These are phyloP conservation scores for Gymnocephalus cernua DNA, from an alignment of 2,113 vertebrate genomes.

Conservation along the genomic window DNA sequence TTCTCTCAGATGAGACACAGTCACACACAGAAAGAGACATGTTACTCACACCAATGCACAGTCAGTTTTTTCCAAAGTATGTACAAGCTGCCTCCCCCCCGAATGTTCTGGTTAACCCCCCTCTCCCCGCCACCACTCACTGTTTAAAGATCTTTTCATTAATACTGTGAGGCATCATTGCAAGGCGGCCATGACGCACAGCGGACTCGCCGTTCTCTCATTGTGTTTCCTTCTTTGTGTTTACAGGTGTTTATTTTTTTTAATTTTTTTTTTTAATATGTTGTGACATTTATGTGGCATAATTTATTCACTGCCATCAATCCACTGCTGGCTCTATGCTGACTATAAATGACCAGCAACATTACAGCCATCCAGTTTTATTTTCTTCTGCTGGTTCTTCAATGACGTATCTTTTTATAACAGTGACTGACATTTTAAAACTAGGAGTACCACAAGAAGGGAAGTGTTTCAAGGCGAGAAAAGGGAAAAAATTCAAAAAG, in stretches of 20 bases:
- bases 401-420: slow-evolving; percentile 28
- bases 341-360: slow-evolving; percentile 29
- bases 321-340: neutral
- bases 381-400: slow-evolving; percentile 35
- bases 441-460: neutral
- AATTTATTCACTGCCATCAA: slow-evolving; percentile 33
- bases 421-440: neutral
- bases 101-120: neutral
- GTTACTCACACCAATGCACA: slow-evolving; percentile 28
- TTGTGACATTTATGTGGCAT: slow-evolving; percentile 39
- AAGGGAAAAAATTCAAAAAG: neutral
- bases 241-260: slow-evolving; percentile 32
- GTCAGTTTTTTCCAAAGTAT: slow-evolving; percentile 38
- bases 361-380: slow-evolving; percentile 5
- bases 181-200: neutral
- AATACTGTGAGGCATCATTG: slow-evolving; percentile 11
- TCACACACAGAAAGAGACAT: slow-evolving; percentile 8
- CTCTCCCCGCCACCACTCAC: neutral
- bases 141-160: slow-evolving; percentile 31
- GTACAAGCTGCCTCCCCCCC: neutral
- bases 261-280: slow-evolving; percentile 13
- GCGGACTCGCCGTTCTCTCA: neutral
- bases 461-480: neutral
- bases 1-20: neutral
- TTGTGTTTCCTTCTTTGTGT: slow-evolving; percentile 2